Base-by-base conservation (phyloP, 2,888 invertebrate genomes). In the Trachelus iudaicus region DNA sequence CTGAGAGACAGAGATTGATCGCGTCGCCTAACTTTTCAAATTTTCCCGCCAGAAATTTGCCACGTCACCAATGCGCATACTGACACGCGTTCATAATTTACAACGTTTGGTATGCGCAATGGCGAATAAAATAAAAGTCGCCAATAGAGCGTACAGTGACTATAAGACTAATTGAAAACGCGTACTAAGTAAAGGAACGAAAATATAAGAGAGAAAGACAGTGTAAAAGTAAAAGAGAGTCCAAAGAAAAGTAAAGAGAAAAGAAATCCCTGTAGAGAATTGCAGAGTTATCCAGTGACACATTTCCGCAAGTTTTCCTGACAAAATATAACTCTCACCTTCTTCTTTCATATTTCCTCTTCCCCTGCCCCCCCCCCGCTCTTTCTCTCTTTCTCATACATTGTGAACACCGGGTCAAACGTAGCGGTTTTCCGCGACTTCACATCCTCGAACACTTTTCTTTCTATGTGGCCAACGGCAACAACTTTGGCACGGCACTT, bases 1-100 rank as follows among this genome's bases (percentile, higher is more conserved):
- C 13, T n/a, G 71, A 79, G 74, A 73, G 82, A 80, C 81, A 78
- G 81, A 81, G 82, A 83, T 82, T 82, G 82, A 83, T 83, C 73
- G 78, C 77, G 13, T 77, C 74, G 15, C 71, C 79, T 77, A 79
- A 82, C 81, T 80, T 76, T 75, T 77, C 77, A 73, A 56, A 56
- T 56, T 56, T 56, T 23, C 56, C 56, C 9, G 23, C 23, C 23
- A 56, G 56, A 56, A 23, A 9, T 56, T 23, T 56, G 6, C 56
- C 9, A 23, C 56, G 23, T 56, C 56, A 23, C 6, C 9, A 56
- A 23, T 56, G 23, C 56, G 23, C 23, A 56, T 56, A 56, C 56
- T 23, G 56, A 56, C 56, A 1, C 23, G 23, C 56, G 23, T 56
- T 56, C 1, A 2, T 23, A 56, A 23, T 15, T 56, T 23, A 56